phyloP scores from a whole-genome alignment of 2,113 vertebrate genomes.

The Actenoides lindsayi region DNA sequence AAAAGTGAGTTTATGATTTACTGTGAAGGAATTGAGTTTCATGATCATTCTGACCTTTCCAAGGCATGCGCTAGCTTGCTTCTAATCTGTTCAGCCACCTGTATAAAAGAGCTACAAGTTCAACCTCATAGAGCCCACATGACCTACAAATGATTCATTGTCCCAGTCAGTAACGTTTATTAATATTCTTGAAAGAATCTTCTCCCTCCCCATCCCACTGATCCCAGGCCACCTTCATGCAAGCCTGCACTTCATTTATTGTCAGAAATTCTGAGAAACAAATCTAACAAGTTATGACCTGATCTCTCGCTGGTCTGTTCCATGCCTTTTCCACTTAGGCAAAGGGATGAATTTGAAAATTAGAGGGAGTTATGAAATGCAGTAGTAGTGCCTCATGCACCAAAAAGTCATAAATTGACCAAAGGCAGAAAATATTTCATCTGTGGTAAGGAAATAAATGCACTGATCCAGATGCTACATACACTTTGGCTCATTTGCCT shows the following conservation, averaged over 20 bases:
- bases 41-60: not conserved
- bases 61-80: not conserved
- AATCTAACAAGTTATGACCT: conserved; percentile 6
- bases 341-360: not conserved
- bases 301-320: not conserved
- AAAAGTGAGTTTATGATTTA: not conserved
- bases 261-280: conserved; percentile 40
- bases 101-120: conserved; percentile 8
- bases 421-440: not conserved
- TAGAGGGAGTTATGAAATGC: not conserved
- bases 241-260: conserved; percentile 50
- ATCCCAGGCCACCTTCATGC: conserved; percentile 51
- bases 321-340: not conserved
- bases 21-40: not conserved
- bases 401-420: not conserved
- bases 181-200: conserved; percentile 46
- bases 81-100: conserved; percentile 46
- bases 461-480: not conserved
- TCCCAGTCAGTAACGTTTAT: conserved; percentile 20
- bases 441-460: not conserved
- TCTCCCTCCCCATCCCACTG: conserved; percentile 45
- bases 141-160: conserved; percentile 39
- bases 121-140: not conserved
- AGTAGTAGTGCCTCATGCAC: not conserved
- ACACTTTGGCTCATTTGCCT: not conserved